Percentiles rank a stretch among this genome's conserved stretches.
Evolutionary conservation across 2,888 invertebrate genomes (phyloP).

Genomic region (Cryptus armator): DNA sequence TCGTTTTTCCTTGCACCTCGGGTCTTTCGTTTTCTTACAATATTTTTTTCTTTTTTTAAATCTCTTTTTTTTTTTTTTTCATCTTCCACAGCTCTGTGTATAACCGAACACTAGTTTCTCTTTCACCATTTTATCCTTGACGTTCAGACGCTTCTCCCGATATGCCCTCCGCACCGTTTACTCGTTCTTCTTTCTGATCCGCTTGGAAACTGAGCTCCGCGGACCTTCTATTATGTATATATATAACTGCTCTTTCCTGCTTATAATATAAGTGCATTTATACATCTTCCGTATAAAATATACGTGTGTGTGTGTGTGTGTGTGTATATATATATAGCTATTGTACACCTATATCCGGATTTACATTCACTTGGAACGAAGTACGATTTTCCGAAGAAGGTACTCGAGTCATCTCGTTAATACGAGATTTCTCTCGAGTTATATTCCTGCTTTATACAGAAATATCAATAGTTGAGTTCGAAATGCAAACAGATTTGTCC

Average conservation of each 20-base stretch:
- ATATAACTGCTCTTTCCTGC: constrained; percentile 33
- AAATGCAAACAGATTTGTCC: not conserved
- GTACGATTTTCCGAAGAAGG: constrained; percentile 19
- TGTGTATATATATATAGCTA: not conserved
- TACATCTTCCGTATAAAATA: constrained; percentile 57
- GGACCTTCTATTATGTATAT: not conserved
- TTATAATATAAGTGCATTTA: constrained; percentile 55
- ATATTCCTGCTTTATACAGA: not conserved
- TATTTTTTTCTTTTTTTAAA: constrained; percentile 63
- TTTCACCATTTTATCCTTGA: constrained; percentile 56
- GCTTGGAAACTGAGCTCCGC: constrained; percentile 53
- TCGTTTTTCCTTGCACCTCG: constrained; percentile 51
- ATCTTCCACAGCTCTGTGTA: constrained; percentile 26
- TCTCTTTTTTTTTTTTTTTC: constrained; percentile 49
- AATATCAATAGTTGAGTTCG: not conserved
- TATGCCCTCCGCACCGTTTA: constrained; percentile 54
- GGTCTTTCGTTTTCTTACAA: constrained; percentile 46
- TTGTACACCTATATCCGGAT: constrained; percentile 67
- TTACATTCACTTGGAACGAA: constrained; percentile 64
- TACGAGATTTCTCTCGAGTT: not conserved
- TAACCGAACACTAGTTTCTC: constrained; percentile 28
- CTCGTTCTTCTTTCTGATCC: constrained; percentile 62
- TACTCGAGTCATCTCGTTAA: constrained; percentile 3
- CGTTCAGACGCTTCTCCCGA: constrained; percentile 41
- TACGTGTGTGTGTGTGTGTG: not conserved